These are phyloP conservation scores for Dicyrtoma fusca DNA, from an alignment of 2,888 invertebrate species.

Conservation along the genomic window DNA sequence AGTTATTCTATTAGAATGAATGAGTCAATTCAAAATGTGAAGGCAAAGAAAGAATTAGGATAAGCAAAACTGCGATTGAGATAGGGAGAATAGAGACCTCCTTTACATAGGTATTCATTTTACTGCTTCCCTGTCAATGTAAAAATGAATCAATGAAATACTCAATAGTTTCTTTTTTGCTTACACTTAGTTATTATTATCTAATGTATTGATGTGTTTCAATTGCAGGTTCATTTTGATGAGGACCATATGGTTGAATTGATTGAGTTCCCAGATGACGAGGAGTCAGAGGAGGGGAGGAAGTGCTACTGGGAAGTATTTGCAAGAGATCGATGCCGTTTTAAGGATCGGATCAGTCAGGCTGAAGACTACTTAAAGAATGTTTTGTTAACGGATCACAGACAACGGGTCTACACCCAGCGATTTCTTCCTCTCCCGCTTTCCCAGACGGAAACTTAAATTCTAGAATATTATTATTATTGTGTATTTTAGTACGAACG, in stretches of 20 bases:
- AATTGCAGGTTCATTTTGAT: slow-evolving; percentile 50
- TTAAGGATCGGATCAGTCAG: slow-evolving; percentile 50
- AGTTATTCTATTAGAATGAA: no score
- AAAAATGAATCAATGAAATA: no score
- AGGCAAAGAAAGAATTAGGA: no score
- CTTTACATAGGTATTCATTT: no score
- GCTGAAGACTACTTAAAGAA: slow-evolving; percentile 47
- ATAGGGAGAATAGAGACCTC: no score
- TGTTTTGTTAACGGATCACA: slow-evolving; percentile 48
- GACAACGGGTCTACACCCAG: slow-evolving; percentile 40
- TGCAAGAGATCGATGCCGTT: slow-evolving; percentile 52
- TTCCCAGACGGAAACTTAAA: background rate
- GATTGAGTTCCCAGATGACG: slow-evolving; percentile 51
- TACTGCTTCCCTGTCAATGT: no score
- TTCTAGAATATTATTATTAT: no score
- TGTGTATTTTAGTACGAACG: background rate
- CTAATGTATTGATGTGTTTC: slow-evolving; percentile 1
- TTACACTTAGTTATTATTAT: no score
- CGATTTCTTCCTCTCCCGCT: slow-evolving; percentile 8
- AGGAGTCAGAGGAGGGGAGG: slow-evolving; percentile 43
- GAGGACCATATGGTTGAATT: slow-evolving; percentile 42
- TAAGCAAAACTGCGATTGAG: no score
- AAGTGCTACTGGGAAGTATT: slow-evolving; percentile 54
- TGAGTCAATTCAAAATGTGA: no score
- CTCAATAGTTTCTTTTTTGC: no score